Evolutionary conservation across 2,888 invertebrate species (phyloP).

Genomic region (Chironomus riparius): DNA sequence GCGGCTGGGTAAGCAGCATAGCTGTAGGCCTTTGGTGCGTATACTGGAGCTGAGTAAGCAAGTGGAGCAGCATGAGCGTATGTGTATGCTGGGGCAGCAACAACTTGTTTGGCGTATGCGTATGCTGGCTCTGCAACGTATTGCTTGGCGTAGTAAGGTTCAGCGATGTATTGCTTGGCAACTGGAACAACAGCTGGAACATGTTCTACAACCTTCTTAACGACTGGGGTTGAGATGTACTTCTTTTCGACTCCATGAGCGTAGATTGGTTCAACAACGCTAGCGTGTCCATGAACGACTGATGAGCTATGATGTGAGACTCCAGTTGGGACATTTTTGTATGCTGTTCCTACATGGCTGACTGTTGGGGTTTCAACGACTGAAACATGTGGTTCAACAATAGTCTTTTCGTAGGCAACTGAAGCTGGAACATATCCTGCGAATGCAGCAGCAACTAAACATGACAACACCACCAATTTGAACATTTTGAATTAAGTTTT

Average conservation of each 20-base stretch:
- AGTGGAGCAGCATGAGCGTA: constrained; percentile 7
- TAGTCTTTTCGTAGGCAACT: neutral
- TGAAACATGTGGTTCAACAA: constrained; percentile 4
- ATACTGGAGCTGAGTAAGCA: neutral
- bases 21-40: too few relatives aligned
- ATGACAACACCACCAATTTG: constrained; percentile 27
- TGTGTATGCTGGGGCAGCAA: neutral
- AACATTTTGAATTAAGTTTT: constrained; percentile 26
- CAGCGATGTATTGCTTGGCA: neutral
- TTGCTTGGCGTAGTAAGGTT: neutral
- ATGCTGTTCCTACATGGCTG: constrained; percentile 17
- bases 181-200: constrained; percentile 10
- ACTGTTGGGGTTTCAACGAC: constrained; percentile 24
- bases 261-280: constrained; percentile 20
- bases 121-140: too few relatives aligned
- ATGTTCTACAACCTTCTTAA: constrained; percentile 19
- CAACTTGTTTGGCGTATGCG: too few relatives aligned
- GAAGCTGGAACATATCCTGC: constrained; percentile 3
- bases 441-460: constrained; percentile 13
- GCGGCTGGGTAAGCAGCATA: neutral
- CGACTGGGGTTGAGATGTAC: constrained; percentile 11
- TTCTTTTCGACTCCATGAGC: constrained; percentile 26
- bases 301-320: constrained; percentile 25
- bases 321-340: constrained; percentile 18
- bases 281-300: constrained; percentile 17